phyloP scores from a whole-genome alignment of 1,140 invertebrate genomes.

The Brachionus sp. region DNA sequence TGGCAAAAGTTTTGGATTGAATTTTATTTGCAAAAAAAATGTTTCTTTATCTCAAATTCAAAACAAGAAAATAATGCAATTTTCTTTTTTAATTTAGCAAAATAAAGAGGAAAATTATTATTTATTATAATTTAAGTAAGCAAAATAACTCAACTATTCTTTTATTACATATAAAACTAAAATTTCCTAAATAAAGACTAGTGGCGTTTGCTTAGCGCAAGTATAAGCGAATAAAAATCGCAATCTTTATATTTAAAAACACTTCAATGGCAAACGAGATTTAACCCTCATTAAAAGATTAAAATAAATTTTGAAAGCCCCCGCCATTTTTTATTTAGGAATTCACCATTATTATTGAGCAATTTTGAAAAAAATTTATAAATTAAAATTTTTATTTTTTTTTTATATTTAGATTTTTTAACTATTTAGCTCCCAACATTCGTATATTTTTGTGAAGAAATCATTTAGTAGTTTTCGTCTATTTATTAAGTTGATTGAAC shows the following conservation, averaged over 20 bases:
- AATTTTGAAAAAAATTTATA: neutral
- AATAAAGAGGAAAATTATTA: neutral
- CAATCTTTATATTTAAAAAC: neutral
- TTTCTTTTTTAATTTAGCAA: neutral
- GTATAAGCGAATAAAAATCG: neutral
- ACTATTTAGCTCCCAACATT: neutral
- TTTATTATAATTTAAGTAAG: neutral
- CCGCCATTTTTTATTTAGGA: neutral
- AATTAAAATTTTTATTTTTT: neutral
- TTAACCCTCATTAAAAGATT: neutral
- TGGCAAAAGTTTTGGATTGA: no score
- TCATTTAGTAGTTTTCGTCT: neutral
- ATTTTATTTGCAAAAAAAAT: neutral
- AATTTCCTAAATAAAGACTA: neutral
- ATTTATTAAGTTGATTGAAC: neutral
- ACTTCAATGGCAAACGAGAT: neutral
- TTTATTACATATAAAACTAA: neutral
- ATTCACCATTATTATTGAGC: neutral
- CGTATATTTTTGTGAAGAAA: neutral
- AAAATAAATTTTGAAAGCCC: neutral
- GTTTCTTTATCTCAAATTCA: neutral
- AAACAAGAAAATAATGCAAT: neutral
- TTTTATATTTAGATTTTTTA: neutral
- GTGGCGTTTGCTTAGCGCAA: neutral
- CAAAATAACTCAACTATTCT: neutral